Evolutionary conservation across 2,113 vertebrate species (phyloP), one percentile per base, ranked within the genome.

Genomic region (Sigmodon hispidus): DNA sequence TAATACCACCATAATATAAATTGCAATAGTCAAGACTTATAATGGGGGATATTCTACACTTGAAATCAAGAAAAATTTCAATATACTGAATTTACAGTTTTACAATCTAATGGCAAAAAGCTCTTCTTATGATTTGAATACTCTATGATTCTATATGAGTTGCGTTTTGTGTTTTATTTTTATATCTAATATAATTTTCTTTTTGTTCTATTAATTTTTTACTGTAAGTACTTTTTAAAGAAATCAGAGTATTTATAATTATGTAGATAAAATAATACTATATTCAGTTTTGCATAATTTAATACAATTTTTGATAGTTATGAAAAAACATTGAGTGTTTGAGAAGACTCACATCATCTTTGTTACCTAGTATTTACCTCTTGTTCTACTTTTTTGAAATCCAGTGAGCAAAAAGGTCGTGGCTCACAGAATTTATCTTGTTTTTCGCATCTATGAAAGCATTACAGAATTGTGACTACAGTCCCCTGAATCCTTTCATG

Each of bases 401-500:
- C 96, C 83, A 97, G 80, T 90, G 96, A 93, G 93, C 96, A 94
- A 98, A 98, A 98, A 95, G 95, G 94, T 97, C 96, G 97, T 85
- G 96, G 85, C 96, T 96, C 91, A 77, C 97, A 97, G 95, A 94
- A 95, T 98, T 98, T 97, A 95, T 94, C 95, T 96, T 96, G 93
- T 93, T 81, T 97, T 97, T 77, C 70, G 96, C 90, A 97, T 97
- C 73, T 98, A 94, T 98, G 98, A 98, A 99, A 98, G 89, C 97
- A 97, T 98, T 98, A 98, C 96, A 98, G 98, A 99, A 98, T 98
- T 98, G 98, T 93, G 65, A 77, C 98, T 98, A 99, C 98, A 98
- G 97, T 99, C 99, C 98, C 98, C 95, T 55, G 97, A 99, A 99
- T 99, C 98, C 98, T 98, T 98, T 98, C 98, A 98, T 98, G 98